These are phyloP conservation scores for Heterodera schachtii DNA, from an alignment of 1,140 invertebrate species.

Conservation along the genomic window DNA sequence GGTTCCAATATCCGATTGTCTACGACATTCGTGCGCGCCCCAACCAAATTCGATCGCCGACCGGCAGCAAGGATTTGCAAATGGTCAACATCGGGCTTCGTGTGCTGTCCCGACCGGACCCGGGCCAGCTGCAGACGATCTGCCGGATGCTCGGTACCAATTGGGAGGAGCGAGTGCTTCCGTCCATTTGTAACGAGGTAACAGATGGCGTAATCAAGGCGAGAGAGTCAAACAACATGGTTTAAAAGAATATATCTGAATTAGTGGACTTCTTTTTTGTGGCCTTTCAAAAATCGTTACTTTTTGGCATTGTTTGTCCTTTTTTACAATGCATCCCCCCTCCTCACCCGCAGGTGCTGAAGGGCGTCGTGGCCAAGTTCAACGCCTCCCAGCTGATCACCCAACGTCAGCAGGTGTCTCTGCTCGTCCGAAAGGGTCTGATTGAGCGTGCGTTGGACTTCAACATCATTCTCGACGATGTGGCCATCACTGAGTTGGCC, in stretches of 20 bases:
- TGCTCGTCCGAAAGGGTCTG: constrained; percentile 88
- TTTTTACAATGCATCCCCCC: no score
- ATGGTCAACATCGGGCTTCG: constrained; percentile 98
- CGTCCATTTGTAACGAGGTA: constrained; percentile 99
- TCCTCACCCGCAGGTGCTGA: constrained; percentile 72
- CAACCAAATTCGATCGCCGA: constrained; percentile 92
- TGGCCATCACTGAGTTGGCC: constrained; percentile 97
- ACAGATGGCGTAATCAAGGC: not conserved
- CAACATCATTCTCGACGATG: constrained; percentile 97
- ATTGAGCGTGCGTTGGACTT: constrained; percentile 96
- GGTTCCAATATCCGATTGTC: constrained; percentile 99
- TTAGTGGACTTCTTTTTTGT: no score
- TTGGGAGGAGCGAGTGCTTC: constrained; percentile 76
- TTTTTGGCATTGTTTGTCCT: no score
- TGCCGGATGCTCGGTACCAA: constrained; percentile 79
- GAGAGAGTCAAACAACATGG: no score
- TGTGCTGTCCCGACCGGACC: constrained; percentile 90
- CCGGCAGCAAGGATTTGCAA: constrained; percentile 95
- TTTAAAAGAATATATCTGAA: no score
- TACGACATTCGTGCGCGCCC: constrained; percentile 96
- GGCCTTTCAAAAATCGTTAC: no score
- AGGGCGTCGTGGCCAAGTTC: constrained; percentile 98
- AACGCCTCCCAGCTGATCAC: constrained; percentile 99
- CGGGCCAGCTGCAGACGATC: constrained; percentile 78
- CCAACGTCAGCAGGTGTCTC: constrained; percentile 86